Evolutionary conservation across 2,113 vertebrate genomes (phyloP).

Genomic region (Leptosomus discolor): DNA sequence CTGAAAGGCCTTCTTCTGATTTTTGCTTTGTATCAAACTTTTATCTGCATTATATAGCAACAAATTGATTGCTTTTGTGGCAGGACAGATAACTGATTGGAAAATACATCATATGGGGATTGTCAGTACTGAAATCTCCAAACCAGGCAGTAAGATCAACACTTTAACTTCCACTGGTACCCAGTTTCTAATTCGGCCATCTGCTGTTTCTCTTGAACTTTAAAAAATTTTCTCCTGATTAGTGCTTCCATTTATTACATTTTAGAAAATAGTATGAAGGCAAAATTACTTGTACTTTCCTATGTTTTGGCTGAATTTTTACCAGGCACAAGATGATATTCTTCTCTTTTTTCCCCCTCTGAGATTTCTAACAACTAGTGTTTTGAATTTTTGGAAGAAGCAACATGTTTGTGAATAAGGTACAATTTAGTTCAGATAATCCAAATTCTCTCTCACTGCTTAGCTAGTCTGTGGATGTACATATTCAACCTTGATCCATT

Average conservation of each 20-base stretch:
- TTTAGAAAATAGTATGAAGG: neutral
- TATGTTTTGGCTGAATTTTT: neutral
- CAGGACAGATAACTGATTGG: neutral
- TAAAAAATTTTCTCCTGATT: neutral
- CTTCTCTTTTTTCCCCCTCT: rapidly evolving
- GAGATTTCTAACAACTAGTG: neutral
- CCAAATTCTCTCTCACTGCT: neutral
- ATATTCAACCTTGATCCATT: neutral
- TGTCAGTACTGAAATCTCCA: neutral
- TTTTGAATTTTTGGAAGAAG: neutral
- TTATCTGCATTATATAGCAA: neutral
- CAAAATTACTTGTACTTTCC: neutral
- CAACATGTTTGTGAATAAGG: neutral
- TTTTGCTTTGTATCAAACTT: neutral
- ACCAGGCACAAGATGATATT: neutral
- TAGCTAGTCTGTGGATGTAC: neutral
- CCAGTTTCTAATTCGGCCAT: neutral
- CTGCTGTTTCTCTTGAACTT: neutral
- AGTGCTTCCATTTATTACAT: neutral
- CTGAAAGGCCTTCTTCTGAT: neutral
- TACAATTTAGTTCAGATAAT: neutral
- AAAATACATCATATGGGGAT: neutral
- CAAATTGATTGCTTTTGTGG: neutral
- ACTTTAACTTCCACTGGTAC: neutral
- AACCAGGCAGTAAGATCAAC: neutral